Percentiles rank a stretch among this genome's conserved stretches.
These are phyloP conservation scores for Bilobella aurantiaca DNA, from an alignment of 1,140 invertebrate species.

Conservation along the genomic window DNA sequence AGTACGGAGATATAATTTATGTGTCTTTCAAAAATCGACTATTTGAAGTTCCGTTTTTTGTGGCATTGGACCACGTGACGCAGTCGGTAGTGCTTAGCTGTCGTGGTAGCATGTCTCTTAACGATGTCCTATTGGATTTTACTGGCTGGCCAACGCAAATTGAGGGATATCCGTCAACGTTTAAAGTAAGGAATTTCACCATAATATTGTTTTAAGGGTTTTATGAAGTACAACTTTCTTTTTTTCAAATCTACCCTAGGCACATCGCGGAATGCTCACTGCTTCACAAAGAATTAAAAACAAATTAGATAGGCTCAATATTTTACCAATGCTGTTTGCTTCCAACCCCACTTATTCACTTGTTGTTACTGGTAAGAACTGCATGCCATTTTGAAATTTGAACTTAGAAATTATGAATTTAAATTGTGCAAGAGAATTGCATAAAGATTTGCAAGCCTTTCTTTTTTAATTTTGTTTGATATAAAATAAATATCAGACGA, in stretches of 20 bases:
- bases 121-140: slow-evolving; percentile 79
- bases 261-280: slow-evolving; percentile 77
- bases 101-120: slow-evolving; percentile 71
- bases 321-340: slow-evolving; percentile 59
- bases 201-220: no score
- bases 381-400: slow-evolving; percentile 6
- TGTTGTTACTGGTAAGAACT: slow-evolving; percentile 59
- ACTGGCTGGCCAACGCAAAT: slow-evolving; percentile 62
- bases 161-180: slow-evolving; percentile 57
- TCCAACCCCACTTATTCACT: slow-evolving; percentile 62
- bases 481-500: no score
- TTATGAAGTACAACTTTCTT: not conserved
- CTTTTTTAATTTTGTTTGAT: not conserved
- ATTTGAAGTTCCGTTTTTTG: slow-evolving; percentile 70
- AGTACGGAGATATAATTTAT: slow-evolving; percentile 68
- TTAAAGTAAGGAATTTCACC: slow-evolving; percentile 42
- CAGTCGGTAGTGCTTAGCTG: slow-evolving; percentile 70
- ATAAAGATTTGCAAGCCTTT: not conserved
- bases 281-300: slow-evolving; percentile 66
- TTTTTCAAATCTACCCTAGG: slow-evolving; percentile 41
- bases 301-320: slow-evolving; percentile 54
- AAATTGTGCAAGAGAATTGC: no score
- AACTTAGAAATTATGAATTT: slow-evolving; percentile 3
- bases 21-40: slow-evolving; percentile 71
- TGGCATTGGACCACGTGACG: slow-evolving; percentile 69